phyloP scores from a whole-genome alignment of 2,113 vertebrate genomes.

The Drymodes brunneopygia region DNA sequence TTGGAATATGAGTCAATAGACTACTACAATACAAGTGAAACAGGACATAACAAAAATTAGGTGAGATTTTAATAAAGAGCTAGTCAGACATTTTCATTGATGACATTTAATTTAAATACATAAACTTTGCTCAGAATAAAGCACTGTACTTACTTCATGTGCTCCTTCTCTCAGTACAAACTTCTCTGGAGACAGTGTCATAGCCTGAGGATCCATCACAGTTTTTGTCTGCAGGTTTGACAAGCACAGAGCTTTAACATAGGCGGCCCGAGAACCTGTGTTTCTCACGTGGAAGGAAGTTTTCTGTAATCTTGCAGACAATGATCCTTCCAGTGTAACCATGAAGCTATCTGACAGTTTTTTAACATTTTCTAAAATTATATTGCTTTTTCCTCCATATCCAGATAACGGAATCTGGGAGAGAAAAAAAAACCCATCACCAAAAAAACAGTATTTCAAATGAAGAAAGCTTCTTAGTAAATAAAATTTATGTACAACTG shows the following conservation, averaged over 20 bases:
- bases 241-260: constrained; percentile 85
- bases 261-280: constrained; percentile 90
- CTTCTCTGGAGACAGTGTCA: constrained; percentile 87
- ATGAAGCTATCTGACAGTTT: constrained; percentile 84
- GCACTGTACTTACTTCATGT: constrained; percentile 78
- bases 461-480: background rate
- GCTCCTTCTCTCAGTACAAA: constrained; percentile 89
- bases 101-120: background rate
- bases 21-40: background rate
- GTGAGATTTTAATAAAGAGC: background rate
- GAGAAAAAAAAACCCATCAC: background rate
- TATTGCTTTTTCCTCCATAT: constrained; percentile 91
- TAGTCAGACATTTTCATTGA: background rate
- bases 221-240: constrained; percentile 71
- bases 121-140: background rate
- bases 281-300: constrained; percentile 82
- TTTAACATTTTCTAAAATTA: constrained; percentile 88
- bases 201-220: constrained; percentile 73
- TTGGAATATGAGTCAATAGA: background rate
- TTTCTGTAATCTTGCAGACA: constrained; percentile 72
- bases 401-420: constrained; percentile 90
- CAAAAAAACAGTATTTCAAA: background rate
- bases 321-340: constrained; percentile 70
- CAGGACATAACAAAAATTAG: background rate
- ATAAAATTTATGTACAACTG: background rate